These are phyloP conservation scores for Molorchus minor DNA, from an alignment of 2,888 invertebrate genomes.

Conservation along the genomic window DNA sequence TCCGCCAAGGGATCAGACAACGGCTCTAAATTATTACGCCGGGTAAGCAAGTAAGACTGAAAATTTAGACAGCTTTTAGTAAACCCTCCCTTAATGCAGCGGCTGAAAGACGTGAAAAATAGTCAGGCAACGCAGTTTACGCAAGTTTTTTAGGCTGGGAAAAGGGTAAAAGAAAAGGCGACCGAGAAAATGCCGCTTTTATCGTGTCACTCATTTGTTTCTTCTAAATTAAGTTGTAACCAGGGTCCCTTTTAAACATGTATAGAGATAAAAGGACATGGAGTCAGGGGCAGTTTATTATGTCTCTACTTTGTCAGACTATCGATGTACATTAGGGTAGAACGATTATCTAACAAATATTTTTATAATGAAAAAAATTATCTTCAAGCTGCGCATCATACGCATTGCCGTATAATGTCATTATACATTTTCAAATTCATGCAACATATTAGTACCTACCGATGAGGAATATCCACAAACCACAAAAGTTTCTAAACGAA, in stretches of 20 bases:
- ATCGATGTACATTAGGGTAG: no score
- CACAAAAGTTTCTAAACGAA: no score
- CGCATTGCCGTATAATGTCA: no score
- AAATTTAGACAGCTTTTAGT: constrained; percentile 9
- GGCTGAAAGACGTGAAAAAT: constrained; percentile 10
- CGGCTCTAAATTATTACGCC: constrained; percentile 17
- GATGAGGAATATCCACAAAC: no score
- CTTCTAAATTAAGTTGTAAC: constrained; percentile 3
- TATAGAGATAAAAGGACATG: neutral
- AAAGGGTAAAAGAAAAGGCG: neutral
- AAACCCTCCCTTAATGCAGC: constrained; percentile 18
- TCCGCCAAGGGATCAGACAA: constrained; percentile 24
- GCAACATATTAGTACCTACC: no score
- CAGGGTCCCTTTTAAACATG: neutral
- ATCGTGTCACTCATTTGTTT: constrained; percentile 1
- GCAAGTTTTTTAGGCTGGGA: constrained; percentile 8
- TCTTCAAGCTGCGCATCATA: no score
- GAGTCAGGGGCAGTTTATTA: no score
- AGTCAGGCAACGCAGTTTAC: constrained; percentile 5
- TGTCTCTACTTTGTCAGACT: no score
- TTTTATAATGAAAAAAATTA: no score
- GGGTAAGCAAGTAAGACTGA: constrained; percentile 20
- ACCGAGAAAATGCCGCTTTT: constrained; percentile 5
- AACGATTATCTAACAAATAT: no score
- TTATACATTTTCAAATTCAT: no score